Evolutionary conservation across 37 sponge, comb jelly and placozoan genomes (phyloP).

Genomic region (Ephydatia muelleri): DNA sequence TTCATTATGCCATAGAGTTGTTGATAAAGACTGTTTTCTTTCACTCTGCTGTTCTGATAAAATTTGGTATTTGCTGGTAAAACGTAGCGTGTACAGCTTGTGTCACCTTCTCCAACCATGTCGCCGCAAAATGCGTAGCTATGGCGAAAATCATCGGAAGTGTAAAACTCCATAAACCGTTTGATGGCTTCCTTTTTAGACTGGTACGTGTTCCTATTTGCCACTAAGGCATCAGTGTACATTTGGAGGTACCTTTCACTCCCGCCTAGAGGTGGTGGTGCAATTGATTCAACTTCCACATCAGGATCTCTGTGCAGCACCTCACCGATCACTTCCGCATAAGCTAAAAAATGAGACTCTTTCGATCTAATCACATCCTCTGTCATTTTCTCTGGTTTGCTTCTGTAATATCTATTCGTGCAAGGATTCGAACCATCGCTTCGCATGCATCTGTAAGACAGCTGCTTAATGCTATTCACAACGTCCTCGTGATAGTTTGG

Average conservation of each 20-base stretch:
- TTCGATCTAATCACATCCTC: neutral
- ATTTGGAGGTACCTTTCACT: neutral
- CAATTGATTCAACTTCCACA: neutral
- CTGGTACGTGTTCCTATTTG: conserved; percentile 17
- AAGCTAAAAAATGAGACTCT: conserved; percentile 13
- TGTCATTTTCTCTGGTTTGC: neutral
- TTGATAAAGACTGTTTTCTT: too few species aligned
- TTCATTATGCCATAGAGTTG: too few species aligned
- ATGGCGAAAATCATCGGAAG: neutral
- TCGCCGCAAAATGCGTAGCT: conserved; percentile 17
- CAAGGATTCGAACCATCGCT: conserved; percentile 11
- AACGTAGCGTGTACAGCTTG: conserved; percentile 32
- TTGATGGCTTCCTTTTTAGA: conserved; percentile 1
- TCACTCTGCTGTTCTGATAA: neutral
- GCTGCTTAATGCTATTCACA: conserved; percentile 5
- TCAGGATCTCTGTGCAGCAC: neutral
- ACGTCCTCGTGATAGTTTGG: neutral
- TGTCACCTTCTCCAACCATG: neutral
- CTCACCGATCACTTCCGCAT: conserved; percentile 28
- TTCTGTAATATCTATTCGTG: neutral
- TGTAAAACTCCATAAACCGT: conserved; percentile 36
- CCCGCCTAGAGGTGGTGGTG: too few species aligned
- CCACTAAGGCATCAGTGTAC: conserved; percentile 31
- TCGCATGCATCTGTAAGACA: conserved; percentile 5
- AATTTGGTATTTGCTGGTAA: conserved; percentile 16